A percentile compares a stretch with the other conserved stretches of the same genome.
These are phyloP conservation scores for Trialeurodes vaporariorum DNA, from an alignment of 1,140 invertebrate species.

Conservation along the genomic window DNA sequence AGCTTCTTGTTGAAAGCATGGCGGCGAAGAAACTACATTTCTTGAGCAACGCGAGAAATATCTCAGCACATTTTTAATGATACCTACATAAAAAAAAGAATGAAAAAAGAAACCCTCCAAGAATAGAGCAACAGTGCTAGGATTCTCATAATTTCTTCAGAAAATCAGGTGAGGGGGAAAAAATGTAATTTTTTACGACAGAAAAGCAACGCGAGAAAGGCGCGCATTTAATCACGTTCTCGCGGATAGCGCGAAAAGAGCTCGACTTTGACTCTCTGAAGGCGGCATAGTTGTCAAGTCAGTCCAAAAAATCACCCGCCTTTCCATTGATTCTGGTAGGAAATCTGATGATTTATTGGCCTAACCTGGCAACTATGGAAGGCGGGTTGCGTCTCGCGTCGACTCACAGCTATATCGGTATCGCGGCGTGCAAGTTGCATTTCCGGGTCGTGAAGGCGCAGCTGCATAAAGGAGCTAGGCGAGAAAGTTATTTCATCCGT, in stretches of 20 bases:
- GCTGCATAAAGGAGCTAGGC: neutral
- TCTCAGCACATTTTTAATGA: neutral
- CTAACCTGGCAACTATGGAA: too few species aligned
- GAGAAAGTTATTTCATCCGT: neutral
- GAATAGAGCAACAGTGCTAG: neutral
- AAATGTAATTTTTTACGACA: neutral
- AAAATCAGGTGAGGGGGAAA: neutral
- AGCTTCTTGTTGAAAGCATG: too few species aligned
- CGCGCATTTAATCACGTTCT: neutral
- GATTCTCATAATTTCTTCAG: neutral
- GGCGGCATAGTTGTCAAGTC: too few species aligned
- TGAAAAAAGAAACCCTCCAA: too few species aligned
- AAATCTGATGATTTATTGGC: too few species aligned
- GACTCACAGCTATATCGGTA: neutral
- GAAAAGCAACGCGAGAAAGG: neutral
- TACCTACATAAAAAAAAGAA: neutral
- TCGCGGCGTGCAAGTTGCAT: neutral
- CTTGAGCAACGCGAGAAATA: neutral
- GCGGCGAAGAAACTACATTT: too few species aligned
- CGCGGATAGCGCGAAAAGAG: neutral
- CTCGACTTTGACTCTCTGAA: neutral
- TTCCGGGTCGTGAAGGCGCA: neutral
- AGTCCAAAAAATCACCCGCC: too few species aligned
- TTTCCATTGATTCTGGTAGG: too few species aligned
- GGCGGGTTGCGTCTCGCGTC: too few species aligned